Evolutionary conservation across 1,140 invertebrate genomes (phyloP), one percentile per base, ranked within the genome.

Genomic region (Anagrus nilaparvatae): DNA sequence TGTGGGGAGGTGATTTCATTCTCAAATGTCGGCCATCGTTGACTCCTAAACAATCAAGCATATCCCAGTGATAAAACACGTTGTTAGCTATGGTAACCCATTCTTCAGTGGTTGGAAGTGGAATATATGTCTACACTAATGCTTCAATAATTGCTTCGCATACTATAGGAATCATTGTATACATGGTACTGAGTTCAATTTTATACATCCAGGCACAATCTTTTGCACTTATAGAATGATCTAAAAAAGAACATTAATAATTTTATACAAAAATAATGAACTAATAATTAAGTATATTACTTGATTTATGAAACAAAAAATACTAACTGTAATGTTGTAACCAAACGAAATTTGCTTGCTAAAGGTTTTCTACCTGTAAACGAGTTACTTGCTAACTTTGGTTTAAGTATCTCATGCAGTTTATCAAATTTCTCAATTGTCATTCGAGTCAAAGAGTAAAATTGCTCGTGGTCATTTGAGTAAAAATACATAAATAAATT

Each of bases 1-100:
- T 51, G 38, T 60, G 45, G 7, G 33, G 9, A 16, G 61, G 65
- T 42, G 50, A 48, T 39, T 48, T 42, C 19, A 67, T 51, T 36
- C 50, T 28, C 16, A 65, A 49, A 48, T 67, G 58, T 46, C 65
- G 69, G 12, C 54, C 57, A 47, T 60, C 60, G 9, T 60, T 38
- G 13, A 58, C 53, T 21, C 53, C 58, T 4, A 63, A 35, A 43
- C 55, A 63, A 43, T 63, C 53, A n/a, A 61, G 58, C 39, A 63
- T 59, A 50, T 65, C 54, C 36, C 56, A 54, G 35, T 47, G 51
- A n/a, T 46, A 42, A 19, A 43, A 9, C 52, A 62, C 63, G 5
- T 51, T 50, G 23, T 53, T 37, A 20, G 52, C 51, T 41, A 64
- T 57, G 20, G 33, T n/a, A 43, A 48, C 49, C 9, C 20, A 35